Conservation (phyloP, 2,888 invertebrate species). For the Drosophila hamatofila region DNA sequence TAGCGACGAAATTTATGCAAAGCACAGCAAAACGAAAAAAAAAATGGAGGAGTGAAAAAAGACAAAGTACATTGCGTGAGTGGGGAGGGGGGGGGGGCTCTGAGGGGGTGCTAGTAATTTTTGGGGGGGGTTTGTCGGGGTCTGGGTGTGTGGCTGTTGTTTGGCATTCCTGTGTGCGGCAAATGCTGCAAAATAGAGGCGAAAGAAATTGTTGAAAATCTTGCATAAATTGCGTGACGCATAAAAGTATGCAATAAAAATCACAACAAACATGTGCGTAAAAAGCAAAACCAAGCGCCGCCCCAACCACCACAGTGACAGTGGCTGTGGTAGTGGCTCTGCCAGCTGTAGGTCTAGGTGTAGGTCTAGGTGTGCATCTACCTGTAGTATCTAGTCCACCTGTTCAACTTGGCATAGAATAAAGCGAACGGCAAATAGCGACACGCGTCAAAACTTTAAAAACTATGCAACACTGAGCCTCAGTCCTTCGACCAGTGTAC, state of each 20-base stretch:
- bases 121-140: no score
- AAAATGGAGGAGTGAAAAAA: background rate
- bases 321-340: background rate
- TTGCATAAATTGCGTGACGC: conserved; percentile 72
- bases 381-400: background rate
- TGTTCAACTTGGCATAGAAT: conserved; percentile 25
- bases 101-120: background rate
- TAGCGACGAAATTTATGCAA: conserved; percentile 72
- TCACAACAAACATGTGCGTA: conserved; percentile 72
- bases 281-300: background rate
- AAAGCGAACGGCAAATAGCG: conserved; percentile 26
- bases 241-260: conserved; percentile 78
- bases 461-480: conserved; percentile 48
- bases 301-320: background rate
- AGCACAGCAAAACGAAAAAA: conserved; percentile 57
- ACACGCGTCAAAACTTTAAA: conserved; percentile 55
- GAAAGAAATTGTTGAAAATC: conserved; percentile 66
- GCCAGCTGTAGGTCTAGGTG: no score
- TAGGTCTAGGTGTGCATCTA: background rate
- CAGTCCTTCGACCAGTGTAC: background rate
- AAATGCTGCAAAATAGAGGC: conserved; percentile 11
- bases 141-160: conserved; percentile 20
- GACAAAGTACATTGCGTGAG: conserved; percentile 18
- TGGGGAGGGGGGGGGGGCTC: background rate
- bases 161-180: conserved; percentile 34